Evolutionary conservation across 1,140 invertebrate species (phyloP), one percentile per base, ranked within the genome.

Genomic region (Danaus melanippus): DNA sequence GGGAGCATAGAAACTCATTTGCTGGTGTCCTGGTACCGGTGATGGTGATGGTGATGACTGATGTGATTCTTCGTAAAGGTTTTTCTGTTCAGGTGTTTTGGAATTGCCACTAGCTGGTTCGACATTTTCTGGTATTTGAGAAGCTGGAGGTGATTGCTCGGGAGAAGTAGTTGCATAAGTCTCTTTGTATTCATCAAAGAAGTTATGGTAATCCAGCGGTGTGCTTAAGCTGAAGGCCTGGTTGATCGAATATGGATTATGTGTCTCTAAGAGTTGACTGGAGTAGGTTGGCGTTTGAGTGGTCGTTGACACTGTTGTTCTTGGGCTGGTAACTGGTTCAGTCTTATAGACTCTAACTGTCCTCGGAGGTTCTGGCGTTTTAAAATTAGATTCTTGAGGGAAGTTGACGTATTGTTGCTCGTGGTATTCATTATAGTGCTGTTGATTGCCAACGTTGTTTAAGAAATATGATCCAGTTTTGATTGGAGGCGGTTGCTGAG

Each of bases 191-290:
- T 86, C 84, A 32, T 86, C 79, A 44, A 80, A 79, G 53, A 75
- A 79, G 47, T 74, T 84, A 43, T 84, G 81, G 58, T 83, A 82
- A 50, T 87, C 85, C 49, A 85, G 68, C 17, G 85, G 81, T 49
- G 79, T 84, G 53, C 77, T 87, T 49, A 84, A 79, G 60, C 83
- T 76, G 65, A 87, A 87, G 8, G 80, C 84, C 66, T 87, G 83
- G 63, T 88, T 88, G 47, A 87, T 86, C 2, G 79, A 82, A 53
- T 83, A 87, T 6, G 85, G 83, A 66, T 88, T 87, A 32, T 88
- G 84, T 7, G 84, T 81, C 66, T 86, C 79, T 41, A 86, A 56
- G 49, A 87, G 53, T 58, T 80, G 74, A 62, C 71, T 78, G 1
- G 77, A 63, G 51, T 76, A 75, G 8, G 76, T 84, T 8, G 84